Conservation (phyloP, 2,113 vertebrate species). For the Pseudois nayaur region DNA sequence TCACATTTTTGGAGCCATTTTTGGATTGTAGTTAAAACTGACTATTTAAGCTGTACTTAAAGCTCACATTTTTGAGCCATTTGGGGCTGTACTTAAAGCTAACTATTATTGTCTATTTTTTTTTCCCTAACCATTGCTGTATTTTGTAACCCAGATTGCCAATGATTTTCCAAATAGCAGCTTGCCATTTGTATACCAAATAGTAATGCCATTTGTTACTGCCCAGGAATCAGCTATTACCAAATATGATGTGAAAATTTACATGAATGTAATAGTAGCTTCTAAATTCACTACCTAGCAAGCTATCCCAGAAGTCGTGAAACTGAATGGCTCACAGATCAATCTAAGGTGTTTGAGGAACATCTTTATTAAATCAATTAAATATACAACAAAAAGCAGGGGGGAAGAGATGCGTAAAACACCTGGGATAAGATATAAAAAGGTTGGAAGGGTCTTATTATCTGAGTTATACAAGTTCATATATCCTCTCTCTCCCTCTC, state of each 20-base stretch:
- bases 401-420: neutral
- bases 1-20: neutral
- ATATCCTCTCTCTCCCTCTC: neutral
- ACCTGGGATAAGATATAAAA: neutral
- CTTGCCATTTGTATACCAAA: neutral
- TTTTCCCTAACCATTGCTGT: neutral
- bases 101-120: neutral
- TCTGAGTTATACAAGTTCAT: neutral
- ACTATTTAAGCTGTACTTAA: neutral
- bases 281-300: neutral
- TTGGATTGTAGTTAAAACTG: neutral
- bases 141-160: neutral
- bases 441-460: neutral
- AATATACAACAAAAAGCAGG: neutral
- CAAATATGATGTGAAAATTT: neutral
- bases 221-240: neutral
- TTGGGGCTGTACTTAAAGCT: neutral
- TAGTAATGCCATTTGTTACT: neutral
- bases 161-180: neutral
- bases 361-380: neutral
- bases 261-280: neutral
- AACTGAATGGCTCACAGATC: neutral
- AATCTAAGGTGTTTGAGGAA: neutral
- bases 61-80: neutral
- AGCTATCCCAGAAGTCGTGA: neutral